Conservation (phyloP, 1,140 invertebrate genomes). For the Dolichoris vasculosae region DNA sequence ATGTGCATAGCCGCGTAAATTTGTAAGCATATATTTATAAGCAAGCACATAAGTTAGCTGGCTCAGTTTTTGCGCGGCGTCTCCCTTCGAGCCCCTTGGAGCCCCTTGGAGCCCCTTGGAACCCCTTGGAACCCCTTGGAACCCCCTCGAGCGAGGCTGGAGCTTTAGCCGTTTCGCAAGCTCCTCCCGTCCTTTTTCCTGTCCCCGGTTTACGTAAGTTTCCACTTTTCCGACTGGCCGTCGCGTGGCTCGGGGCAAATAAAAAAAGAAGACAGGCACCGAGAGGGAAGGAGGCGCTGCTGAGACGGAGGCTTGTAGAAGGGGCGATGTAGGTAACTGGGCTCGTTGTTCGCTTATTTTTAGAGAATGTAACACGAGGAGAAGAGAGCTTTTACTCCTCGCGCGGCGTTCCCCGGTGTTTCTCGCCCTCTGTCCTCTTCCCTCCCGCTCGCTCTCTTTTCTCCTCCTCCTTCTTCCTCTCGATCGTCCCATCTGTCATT, state of each 20-base stretch:
- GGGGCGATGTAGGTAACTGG: conserved; percentile 73
- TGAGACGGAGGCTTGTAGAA: background rate
- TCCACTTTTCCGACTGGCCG: background rate
- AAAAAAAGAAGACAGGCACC: conserved; percentile 1
- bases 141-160: background rate
- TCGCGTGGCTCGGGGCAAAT: background rate
- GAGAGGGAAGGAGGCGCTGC: background rate
- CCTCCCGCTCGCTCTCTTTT: background rate
- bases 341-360: conserved; percentile 74
- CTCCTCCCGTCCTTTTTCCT: background rate
- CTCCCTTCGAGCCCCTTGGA: background rate
- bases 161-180: background rate
- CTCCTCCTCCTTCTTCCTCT: background rate
- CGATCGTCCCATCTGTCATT: conserved; percentile 44
- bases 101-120: too few species aligned
- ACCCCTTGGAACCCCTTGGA: too few species aligned
- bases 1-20: background rate
- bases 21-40: conserved; percentile 20
- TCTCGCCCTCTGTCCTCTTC: background rate
- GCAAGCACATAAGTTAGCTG: background rate
- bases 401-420: background rate
- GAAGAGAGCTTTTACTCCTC: conserved; percentile 54
- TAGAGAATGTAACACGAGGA: conserved; percentile 74
- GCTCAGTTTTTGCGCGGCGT: background rate
- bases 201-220: conserved; percentile 13